Conservation (phyloP, 1,140 invertebrate species). For the Lordiphosa collinella region DNA sequence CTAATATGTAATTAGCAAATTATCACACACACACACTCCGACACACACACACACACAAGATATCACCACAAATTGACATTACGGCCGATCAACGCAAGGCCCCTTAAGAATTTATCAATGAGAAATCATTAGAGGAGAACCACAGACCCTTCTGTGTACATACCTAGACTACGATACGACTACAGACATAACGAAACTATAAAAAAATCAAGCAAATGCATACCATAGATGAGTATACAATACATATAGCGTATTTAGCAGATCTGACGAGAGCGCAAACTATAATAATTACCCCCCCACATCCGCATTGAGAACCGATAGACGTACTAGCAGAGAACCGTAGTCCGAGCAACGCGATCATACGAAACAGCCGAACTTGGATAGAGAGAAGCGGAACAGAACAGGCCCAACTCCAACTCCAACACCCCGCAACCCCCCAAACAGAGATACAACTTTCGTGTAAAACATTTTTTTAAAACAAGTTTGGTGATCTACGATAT, state of each 20-base stretch:
- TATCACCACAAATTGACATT: slow-evolving; percentile 16
- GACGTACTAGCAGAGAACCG: slow-evolving; percentile 12
- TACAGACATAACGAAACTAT: slow-evolving; percentile 29
- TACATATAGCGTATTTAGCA: slow-evolving; percentile 30
- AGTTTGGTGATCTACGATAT: slow-evolving; percentile 79
- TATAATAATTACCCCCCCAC: slow-evolving; percentile 31
- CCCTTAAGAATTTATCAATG: slow-evolving; percentile 29
- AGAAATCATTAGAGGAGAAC: slow-evolving; percentile 1
- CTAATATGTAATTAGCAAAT: slow-evolving; percentile 58
- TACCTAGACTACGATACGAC: slow-evolving; percentile 46
- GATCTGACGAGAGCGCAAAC: slow-evolving; percentile 50
- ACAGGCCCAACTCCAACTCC: slow-evolving; percentile 8
- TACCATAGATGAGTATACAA: slow-evolving; percentile 40
- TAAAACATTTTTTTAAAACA: slow-evolving; percentile 76
- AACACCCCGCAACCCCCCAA: slow-evolving; percentile 11
- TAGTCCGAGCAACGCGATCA: slow-evolving; percentile 13
- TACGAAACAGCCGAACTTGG: slow-evolving; percentile 1
- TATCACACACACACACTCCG: slow-evolving; percentile 52
- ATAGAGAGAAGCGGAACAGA: slow-evolving; percentile 26
- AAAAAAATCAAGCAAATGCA: slow-evolving; percentile 34
- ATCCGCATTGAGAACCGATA: slow-evolving; percentile 27
- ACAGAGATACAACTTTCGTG: slow-evolving; percentile 43
- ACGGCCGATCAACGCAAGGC: slow-evolving; percentile 11
- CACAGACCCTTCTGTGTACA: slow-evolving; percentile 38
- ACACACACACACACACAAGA: slow-evolving; percentile 25